phyloP scores from a whole-genome alignment of 2,113 vertebrate species.

The Istiophorus platypterus region DNA sequence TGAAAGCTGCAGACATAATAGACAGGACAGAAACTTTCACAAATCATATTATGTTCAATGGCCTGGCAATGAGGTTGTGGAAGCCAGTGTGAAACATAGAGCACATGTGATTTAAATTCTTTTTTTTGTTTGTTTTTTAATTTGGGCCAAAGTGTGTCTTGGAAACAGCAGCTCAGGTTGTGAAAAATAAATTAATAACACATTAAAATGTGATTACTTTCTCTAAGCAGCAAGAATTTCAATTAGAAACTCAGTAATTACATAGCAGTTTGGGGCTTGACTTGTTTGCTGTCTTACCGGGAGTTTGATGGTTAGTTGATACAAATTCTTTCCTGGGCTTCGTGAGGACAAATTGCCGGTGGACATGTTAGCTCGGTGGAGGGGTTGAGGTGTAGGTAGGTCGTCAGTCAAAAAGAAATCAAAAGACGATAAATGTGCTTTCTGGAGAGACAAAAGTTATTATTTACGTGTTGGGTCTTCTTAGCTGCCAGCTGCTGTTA shows the following conservation, averaged over 20 bases:
- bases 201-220: not conserved
- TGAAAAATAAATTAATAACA: not conserved
- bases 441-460: no score
- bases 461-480: no score
- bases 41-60: slow-evolving; percentile 37
- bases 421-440: no score
- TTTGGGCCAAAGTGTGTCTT: not conserved
- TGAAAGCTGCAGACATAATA: slow-evolving; percentile 23
- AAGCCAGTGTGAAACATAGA: slow-evolving; percentile 52
- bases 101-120: slow-evolving; percentile 32
- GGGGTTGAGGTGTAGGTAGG: no score
- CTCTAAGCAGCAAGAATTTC: not conserved
- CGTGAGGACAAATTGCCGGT: no score
- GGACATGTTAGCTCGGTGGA: no score
- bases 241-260: not conserved
- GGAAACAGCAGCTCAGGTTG: not conserved
- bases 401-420: no score
- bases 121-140: slow-evolving; percentile 35
- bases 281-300: not conserved
- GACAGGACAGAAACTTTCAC: no score
- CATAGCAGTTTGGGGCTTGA: not conserved
- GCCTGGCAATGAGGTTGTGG: slow-evolving; percentile 19
- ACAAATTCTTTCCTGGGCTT: not conserved
- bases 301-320: no score
- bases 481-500: no score